Percentiles rank a stretch among this genome's conserved stretches.
phyloP scores from a whole-genome alignment of 2,113 vertebrate genomes.

The Dipodomys stephensi region DNA sequence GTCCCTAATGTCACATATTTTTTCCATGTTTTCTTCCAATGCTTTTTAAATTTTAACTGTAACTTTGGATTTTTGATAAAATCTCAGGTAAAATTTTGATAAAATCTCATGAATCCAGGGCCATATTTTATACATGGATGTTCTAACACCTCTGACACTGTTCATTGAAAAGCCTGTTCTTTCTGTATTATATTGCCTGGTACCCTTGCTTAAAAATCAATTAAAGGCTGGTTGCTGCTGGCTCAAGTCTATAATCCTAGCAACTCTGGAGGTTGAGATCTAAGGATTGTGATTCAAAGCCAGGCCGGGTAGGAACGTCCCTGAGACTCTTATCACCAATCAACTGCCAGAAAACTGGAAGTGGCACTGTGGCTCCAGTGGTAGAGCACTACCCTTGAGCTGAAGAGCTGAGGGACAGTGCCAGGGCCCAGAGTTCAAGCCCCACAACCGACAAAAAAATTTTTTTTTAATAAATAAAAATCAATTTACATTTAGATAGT shows the following conservation, averaged over 20 bases:
- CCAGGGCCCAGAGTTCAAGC: too few species aligned
- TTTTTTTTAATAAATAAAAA: not conserved
- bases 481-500: not conserved
- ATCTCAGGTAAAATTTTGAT: conserved; percentile 38
- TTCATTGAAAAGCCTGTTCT: not conserved
- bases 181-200: not conserved
- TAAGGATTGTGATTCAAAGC: too few species aligned
- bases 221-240: not conserved
- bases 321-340: too few species aligned
- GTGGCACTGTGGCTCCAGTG: too few species aligned
- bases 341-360: too few species aligned
- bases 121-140: not conserved
- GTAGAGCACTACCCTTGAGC: too few species aligned
- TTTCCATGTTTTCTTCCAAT: conserved; percentile 5
- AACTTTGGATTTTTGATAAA: conserved; percentile 18
- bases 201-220: not conserved
- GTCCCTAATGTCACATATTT: not conserved
- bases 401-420: too few species aligned
- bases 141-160: not conserved
- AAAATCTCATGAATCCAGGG: not conserved
- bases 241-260: too few species aligned
- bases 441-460: too few species aligned
- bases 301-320: too few species aligned
- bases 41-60: conserved; percentile 36
- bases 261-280: too few species aligned